A percentile compares a stretch with the other conserved stretches of the same genome.
These are phyloP conservation scores for Philaethria dido DNA, from an alignment of 2,888 invertebrate species.

Conservation along the genomic window DNA sequence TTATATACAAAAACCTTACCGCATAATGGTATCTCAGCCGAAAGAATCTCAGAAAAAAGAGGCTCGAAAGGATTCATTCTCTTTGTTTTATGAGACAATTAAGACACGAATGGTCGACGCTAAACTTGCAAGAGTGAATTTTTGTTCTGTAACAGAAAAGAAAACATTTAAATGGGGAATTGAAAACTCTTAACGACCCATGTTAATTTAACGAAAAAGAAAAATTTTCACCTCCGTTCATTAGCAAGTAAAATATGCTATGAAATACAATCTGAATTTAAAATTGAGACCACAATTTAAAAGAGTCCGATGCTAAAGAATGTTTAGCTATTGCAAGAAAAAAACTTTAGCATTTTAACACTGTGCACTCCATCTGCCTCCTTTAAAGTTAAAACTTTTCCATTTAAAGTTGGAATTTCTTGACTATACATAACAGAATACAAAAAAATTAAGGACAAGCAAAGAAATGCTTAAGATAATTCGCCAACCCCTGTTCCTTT, in stretches of 20 bases:
- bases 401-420: conserved; percentile 60
- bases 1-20: conserved; percentile 3
- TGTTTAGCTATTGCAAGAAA: conserved; percentile 49
- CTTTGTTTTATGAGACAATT: conserved; percentile 74
- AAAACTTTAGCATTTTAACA: conserved; percentile 63
- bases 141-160: conserved; percentile 64
- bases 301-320: conserved; percentile 43
- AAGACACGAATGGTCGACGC: conserved; percentile 61
- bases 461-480: not conserved
- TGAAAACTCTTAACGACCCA: conserved; percentile 65
- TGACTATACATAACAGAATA: conserved; percentile 10
- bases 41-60: conserved; percentile 46
- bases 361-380: conserved; percentile 58
- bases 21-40: conserved; percentile 7
- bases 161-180: conserved; percentile 68
- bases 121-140: conserved; percentile 61
- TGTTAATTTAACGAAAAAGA: conserved; percentile 50
- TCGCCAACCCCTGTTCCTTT: not conserved
- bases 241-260: conserved; percentile 34
- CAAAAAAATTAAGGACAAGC: not conserved
- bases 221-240: conserved; percentile 28
- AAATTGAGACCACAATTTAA: conserved; percentile 43
- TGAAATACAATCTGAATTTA: conserved; percentile 52
- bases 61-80: conserved; percentile 65
- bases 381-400: conserved; percentile 69